Percentiles rank a stretch among this genome's conserved stretches.
Conservation (phyloP, 1,140 invertebrate genomes). For the Eriocheir sinensis region DNA sequence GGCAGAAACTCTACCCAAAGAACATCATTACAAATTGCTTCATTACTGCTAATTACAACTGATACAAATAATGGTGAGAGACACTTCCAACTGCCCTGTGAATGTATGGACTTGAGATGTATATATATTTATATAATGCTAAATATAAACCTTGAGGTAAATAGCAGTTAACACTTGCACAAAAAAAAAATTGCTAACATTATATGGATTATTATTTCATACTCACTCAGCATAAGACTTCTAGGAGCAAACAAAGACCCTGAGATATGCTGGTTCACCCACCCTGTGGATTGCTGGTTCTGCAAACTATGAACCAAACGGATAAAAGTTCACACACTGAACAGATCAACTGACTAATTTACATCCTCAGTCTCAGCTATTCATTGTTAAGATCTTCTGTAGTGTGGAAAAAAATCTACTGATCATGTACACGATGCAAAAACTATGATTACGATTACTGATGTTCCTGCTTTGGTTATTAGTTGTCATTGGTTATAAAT, state of each 20-base stretch:
- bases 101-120: constrained; percentile 62
- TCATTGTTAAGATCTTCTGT: neutral
- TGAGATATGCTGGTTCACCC: constrained; percentile 76
- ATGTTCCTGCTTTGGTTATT: neutral
- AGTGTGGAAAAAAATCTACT: neutral
- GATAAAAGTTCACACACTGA: neutral
- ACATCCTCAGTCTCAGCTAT: constrained; percentile 11
- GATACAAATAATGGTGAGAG: constrained; percentile 35
- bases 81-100: constrained; percentile 72
- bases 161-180: constrained; percentile 75
- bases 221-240: constrained; percentile 72
- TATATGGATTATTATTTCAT: constrained; percentile 54
- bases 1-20: constrained; percentile 15
- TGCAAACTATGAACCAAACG: constrained; percentile 34
- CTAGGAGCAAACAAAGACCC: constrained; percentile 77
- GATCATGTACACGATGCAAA: constrained; percentile 3
- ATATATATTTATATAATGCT: constrained; percentile 72
- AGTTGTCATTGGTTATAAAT: neutral
- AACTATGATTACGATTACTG: constrained; percentile 26
- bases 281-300: constrained; percentile 61
- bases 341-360: constrained; percentile 15
- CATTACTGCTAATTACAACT: neutral
- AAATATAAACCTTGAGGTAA: constrained; percentile 76
- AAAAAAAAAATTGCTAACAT: constrained; percentile 45
- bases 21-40: neutral